Conservation (phyloP, 2,888 invertebrate species). For the Erebia epiphron region DNA sequence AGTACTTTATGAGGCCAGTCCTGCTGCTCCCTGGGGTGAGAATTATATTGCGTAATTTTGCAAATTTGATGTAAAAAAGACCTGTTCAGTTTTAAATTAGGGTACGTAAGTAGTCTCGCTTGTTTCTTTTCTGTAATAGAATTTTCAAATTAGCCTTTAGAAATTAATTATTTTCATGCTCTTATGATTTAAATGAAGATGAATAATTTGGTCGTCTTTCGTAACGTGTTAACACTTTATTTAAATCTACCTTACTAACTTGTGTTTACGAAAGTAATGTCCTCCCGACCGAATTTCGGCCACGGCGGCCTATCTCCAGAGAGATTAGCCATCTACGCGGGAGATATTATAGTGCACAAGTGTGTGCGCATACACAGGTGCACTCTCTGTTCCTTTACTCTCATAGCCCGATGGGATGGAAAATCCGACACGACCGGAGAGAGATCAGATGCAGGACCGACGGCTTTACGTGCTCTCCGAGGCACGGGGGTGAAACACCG, state of each 20-base stretch:
- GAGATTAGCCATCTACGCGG: no score
- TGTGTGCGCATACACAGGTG: no score
- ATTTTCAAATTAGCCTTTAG: constrained; percentile 59
- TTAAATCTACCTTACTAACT: not conserved
- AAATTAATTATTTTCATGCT: constrained; percentile 35
- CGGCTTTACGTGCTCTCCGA: no score
- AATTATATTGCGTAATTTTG: constrained; percentile 64
- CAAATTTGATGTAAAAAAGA: constrained; percentile 60
- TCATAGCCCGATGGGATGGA: no score
- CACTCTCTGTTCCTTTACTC: no score
- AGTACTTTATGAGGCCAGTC: constrained; percentile 64
- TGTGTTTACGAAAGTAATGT: no score
- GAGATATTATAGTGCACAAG: no score
- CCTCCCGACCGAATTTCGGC: no score
- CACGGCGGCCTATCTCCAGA: no score
- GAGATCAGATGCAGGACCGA: no score
- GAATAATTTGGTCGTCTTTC: not conserved
- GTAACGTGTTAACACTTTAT: not conserved
- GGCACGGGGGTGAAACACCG: no score
- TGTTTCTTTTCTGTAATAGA: constrained; percentile 63
- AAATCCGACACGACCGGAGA: no score
- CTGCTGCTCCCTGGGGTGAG: constrained; percentile 53
- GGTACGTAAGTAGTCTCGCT: constrained; percentile 55
- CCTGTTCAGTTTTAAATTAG: constrained; percentile 55
- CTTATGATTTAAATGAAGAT: not conserved